Base-by-base conservation (phyloP, 2,113 vertebrate genomes). In the Alosa alosa region DNA sequence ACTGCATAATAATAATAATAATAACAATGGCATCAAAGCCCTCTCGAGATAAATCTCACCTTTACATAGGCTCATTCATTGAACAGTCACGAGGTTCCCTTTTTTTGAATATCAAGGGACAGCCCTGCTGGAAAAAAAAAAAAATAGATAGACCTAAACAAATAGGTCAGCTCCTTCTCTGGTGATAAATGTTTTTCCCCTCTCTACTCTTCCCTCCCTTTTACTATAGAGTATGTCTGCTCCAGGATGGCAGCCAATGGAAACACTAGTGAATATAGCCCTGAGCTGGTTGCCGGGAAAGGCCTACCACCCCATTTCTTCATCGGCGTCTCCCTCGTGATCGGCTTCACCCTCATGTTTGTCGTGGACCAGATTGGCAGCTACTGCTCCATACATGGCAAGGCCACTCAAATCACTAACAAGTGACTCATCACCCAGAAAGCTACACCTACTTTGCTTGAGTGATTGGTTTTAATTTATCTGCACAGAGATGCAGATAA, bases 301-400 rank as follows among this genome's bases (percentile, higher is more conserved):
- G 86, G 88, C 22, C 75, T 52, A 4, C 90, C 94, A 2, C 89
- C 94, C 31, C 92, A 92, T 6, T 91, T 95, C 85, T 85, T 95
- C 83, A 96, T 96, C 0, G 95, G 96, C 3, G 46, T 94, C 55
- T 91, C 95, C 60, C 87, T 96, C 17, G 95, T 95, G 0, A 86
- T 92, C 0, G 96, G 96, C 1, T 96, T 96, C 90, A 94, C 88
- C 64, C 92, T 96, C 45, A 96, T 96, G 96, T 96, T 96, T 89
- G 87, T 94, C 2, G 94, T 96, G 22, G 95, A 96, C 88, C 95
- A 96, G 90, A 91, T 95, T 3, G 92, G 90, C 50, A 92, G 87
- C 84, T 96, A 95, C 88, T 90, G 91, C 47, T 94, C 93, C 50
- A 88, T 57, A 46, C 91, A 87, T 0, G 95, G 96, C 89, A 89